Percentiles rank a stretch among this genome's conserved stretches.
Conservation (phyloP, 2,797 vertebrate species). For the Podarcis lilfordi region DNA sequence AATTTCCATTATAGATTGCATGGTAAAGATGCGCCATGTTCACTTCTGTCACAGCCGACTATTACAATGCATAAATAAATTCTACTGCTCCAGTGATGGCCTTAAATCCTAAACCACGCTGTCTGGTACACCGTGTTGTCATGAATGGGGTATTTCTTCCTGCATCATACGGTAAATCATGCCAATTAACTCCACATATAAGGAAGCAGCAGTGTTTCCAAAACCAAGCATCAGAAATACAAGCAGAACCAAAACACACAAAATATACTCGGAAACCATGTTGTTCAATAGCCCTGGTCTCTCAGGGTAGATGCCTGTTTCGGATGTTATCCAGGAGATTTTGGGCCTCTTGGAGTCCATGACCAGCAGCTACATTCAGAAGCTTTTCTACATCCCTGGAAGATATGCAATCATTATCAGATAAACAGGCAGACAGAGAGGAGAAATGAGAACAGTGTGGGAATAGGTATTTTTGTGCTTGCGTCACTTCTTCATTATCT, state of each 20-base stretch:
- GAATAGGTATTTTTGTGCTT: neutral
- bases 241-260: neutral
- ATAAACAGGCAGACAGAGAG: neutral
- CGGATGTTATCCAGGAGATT: conserved; percentile 65
- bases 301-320: conserved; percentile 60
- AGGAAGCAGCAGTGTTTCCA: neutral
- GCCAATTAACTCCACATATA: neutral
- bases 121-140: neutral
- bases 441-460: neutral
- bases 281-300: fast-evolving
- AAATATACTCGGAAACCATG: fast-evolving
- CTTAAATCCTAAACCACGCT: conserved; percentile 5
- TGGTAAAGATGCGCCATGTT: conserved; percentile 4
- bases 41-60: neutral
- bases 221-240: neutral
- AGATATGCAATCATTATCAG: conserved; percentile 16
- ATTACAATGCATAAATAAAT: conserved; percentile 23
- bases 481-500: neutral
- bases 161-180: neutral
- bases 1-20: conserved; percentile 45
- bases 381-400: conserved; percentile 66
- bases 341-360: conserved; percentile 57
- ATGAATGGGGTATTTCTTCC: neutral
- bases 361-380: conserved; percentile 63
- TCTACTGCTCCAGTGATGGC: neutral